Evolutionary conservation across 2,888 invertebrate species (phyloP), one percentile per base, ranked within the genome.

Genomic region (Drosophila silvestris): DNA sequence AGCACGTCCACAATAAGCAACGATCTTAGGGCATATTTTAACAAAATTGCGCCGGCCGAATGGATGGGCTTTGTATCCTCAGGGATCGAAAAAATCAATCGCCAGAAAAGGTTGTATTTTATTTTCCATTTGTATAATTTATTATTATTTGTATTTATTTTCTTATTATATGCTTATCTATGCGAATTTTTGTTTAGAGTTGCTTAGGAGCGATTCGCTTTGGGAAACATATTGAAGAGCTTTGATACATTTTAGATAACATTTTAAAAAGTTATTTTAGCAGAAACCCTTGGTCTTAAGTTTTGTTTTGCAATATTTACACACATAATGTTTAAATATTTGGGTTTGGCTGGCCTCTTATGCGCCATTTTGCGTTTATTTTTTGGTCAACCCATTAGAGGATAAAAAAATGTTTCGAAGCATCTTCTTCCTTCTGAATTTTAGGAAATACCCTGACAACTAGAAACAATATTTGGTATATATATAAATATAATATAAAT

Each of bases 41-140:
- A 83, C 39, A 60, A 26, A 6, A 72, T 91, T 44, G 35, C 83
- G 0, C 9, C 76, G 0, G 64, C 58, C 5, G 74, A 91, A 62
- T 90, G 83, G 82, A 60, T 71, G 52, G 68, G 73, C 5, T 82
- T 82, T 33, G 76, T 83, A 1, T 63, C 62, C 16, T 77, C 83
- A 1, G 91, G 89, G 10, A 57, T 79, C 6, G 83, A 89, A 35
- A 73, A 83, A 5, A 52, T 91, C 3, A 77, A 85, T 44, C 83
- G 82, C 58, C 85, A 91, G 57, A 80, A 72, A 73, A 79, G 85
- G 91, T 91, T 66, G 32, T 16, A 39, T 19, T 19, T 44, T 12
- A 54, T 60, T 32, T 16, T 10, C 28, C 2, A 37, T 30, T 14
- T 19, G 3, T 3, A 12, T 19, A 14, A 19, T 14, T 28, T 19